phyloP scores from a whole-genome alignment of 2,888 invertebrate genomes.

The Encarsia formosa region DNA sequence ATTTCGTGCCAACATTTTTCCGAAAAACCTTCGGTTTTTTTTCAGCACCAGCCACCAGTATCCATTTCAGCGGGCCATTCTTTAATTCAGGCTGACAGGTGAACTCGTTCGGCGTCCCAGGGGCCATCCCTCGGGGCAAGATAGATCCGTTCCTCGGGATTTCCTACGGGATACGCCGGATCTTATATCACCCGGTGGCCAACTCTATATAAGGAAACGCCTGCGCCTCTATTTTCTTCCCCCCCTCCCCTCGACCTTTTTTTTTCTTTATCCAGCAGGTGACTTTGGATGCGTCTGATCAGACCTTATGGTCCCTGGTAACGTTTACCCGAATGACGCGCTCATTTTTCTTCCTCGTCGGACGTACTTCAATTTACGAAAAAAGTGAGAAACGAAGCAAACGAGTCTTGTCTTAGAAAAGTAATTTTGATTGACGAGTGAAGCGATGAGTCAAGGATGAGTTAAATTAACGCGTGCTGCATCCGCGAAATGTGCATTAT shows the following conservation, averaged over 20 bases:
- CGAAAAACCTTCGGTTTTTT: no score
- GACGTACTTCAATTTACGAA: no score
- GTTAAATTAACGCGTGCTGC: no score
- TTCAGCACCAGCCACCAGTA: no score
- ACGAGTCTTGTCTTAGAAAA: no score
- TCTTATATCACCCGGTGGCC: slow-evolving; percentile 51
- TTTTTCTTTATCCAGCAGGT: neutral
- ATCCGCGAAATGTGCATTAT: no score
- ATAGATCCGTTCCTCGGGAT: slow-evolving; percentile 51
- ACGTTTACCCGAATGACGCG: slow-evolving; percentile 27
- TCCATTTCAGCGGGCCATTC: slow-evolving; percentile 49
- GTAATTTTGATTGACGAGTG: no score
- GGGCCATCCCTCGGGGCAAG: slow-evolving; percentile 50
- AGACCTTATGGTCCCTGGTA: slow-evolving; percentile 30
- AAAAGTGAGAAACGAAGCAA: no score
- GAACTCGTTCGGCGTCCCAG: slow-evolving; percentile 43
- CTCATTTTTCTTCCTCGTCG: no score
- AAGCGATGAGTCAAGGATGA: no score
- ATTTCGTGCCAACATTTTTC: no score
- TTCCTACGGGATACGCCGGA: slow-evolving; percentile 51
- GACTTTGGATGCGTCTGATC: slow-evolving; percentile 29
- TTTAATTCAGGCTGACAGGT: slow-evolving; percentile 60
- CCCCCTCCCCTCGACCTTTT: slow-evolving; percentile 17
- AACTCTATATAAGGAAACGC: slow-evolving; percentile 46
- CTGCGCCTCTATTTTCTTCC: no score